A percentile compares a stretch with the other conserved stretches of the same genome.
Evolutionary conservation across 2,888 invertebrate species (phyloP).

Genomic region (Tribolium freemani): DNA sequence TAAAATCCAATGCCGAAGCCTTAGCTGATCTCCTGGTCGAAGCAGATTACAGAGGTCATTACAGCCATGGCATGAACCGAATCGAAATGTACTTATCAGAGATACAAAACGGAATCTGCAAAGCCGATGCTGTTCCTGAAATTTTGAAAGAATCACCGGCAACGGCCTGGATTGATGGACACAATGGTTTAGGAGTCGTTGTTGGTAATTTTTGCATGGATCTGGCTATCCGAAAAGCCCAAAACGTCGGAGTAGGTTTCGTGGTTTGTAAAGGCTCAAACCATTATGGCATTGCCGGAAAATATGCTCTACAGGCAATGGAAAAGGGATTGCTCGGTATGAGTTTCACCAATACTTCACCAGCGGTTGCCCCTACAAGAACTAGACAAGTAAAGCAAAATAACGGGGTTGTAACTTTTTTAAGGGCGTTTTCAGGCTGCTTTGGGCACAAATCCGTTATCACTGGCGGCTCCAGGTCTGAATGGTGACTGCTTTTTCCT

Average conservation of each 20-base stretch:
- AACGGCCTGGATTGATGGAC: slow-evolving; percentile 76
- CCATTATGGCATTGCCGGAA: slow-evolving; percentile 92
- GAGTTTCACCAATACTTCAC: slow-evolving; percentile 93
- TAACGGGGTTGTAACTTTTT: neutral
- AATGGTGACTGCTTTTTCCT: slow-evolving; percentile 83
- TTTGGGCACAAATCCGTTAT: slow-evolving; percentile 91
- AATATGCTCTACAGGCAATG: slow-evolving; percentile 83
- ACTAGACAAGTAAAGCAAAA: slow-evolving; percentile 73
- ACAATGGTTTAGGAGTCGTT: slow-evolving; percentile 78
- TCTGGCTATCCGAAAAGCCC: slow-evolving; percentile 79
- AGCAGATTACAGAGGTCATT: slow-evolving; percentile 80
- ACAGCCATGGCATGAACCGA: slow-evolving; percentile 81
- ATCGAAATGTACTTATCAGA: slow-evolving; percentile 74
- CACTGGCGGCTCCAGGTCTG: slow-evolving; percentile 81
- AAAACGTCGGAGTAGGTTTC: slow-evolving; percentile 77
- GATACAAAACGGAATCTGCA: slow-evolving; percentile 69
- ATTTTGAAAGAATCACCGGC: slow-evolving; percentile 73
- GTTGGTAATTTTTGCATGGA: slow-evolving; percentile 76
- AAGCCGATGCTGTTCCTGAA: slow-evolving; percentile 69
- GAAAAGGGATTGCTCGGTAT: slow-evolving; percentile 79
- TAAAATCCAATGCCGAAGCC: slow-evolving; percentile 72
- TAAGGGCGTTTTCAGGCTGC: slow-evolving; percentile 70
- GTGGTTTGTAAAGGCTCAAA: slow-evolving; percentile 81
- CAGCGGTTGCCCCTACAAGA: slow-evolving; percentile 88
- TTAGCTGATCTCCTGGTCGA: slow-evolving; percentile 79